phyloP scores from a whole-genome alignment of 2,888 invertebrate species.

The Anagyrus pseudococci region DNA sequence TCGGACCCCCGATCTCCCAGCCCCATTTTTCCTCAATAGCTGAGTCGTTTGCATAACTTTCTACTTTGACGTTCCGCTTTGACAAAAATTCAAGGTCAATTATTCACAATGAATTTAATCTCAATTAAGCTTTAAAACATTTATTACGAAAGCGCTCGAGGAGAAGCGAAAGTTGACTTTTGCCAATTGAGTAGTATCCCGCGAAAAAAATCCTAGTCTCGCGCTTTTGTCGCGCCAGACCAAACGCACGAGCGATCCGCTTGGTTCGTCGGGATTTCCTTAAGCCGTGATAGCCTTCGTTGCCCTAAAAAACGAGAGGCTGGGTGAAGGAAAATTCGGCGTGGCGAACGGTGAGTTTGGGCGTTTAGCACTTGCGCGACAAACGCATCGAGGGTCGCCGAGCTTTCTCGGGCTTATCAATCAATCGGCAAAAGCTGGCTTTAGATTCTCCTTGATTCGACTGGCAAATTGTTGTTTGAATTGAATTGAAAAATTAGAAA shows the following conservation, averaged over 20 bases:
- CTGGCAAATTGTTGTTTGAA: too few species aligned
- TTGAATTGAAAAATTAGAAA: slow-evolving; percentile 25
- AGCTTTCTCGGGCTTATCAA: slow-evolving; percentile 30
- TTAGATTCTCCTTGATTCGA: slow-evolving; percentile 31
- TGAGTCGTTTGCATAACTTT: slow-evolving; percentile 33
- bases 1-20: too few species aligned
- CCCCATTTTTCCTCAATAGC: slow-evolving; percentile 1
- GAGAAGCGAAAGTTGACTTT: slow-evolving; percentile 33
- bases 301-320: not conserved
- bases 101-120: slow-evolving; percentile 31
- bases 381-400: slow-evolving; percentile 22
- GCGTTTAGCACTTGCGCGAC: slow-evolving; percentile 27
- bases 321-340: not conserved
- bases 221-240: slow-evolving; percentile 23
- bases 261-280: not conserved
- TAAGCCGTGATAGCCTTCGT: too few species aligned
- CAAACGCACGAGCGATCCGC: slow-evolving; percentile 23
- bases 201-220: slow-evolving; percentile 28
- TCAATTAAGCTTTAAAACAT: slow-evolving; percentile 10
- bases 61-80: slow-evolving; percentile 42
- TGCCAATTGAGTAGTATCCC: slow-evolving; percentile 35
- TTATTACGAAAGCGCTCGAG: slow-evolving; percentile 18
- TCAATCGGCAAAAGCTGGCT: slow-evolving; percentile 35
- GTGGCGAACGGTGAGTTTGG: slow-evolving; percentile 21
- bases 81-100: slow-evolving; percentile 38